Conservation (phyloP, 2,113 vertebrate species). For the Maccullochella peelii region DNA sequence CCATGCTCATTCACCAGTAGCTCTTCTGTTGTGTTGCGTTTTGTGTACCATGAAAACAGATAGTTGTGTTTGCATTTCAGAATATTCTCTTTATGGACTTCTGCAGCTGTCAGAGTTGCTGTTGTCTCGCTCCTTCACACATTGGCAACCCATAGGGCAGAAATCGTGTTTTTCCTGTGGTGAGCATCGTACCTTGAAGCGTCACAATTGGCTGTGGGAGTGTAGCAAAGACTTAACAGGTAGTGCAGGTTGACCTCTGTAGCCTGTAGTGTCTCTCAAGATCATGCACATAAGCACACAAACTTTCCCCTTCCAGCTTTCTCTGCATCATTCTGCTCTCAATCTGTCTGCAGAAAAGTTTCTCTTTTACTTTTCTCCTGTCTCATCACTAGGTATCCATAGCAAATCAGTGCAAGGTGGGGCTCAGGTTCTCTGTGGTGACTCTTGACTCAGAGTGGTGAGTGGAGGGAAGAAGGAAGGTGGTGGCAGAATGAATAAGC, state of each 20-base stretch:
- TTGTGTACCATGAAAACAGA: constrained; percentile 29
- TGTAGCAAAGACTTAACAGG: neutral
- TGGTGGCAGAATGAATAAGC: constrained; percentile 43
- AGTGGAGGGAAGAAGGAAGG: neutral
- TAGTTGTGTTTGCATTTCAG: constrained; percentile 17
- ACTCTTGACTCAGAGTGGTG: neutral
- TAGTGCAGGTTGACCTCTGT: constrained; percentile 34
- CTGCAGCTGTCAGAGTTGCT: neutral
- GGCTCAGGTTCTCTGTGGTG: constrained; percentile 8
- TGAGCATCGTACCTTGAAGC: constrained; percentile 18
- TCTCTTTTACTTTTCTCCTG: neutral
- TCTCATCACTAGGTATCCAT: neutral
- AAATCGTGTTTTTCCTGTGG: constrained; percentile 9
- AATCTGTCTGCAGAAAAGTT: constrained; percentile 3
- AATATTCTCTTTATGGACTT: constrained; percentile 2
- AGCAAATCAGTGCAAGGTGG: constrained; percentile 18
- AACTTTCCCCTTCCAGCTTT: neutral
- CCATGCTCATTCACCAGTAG: constrained; percentile 12
- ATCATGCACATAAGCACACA: neutral
- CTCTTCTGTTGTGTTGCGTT: constrained; percentile 6
- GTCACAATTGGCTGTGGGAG: neutral
- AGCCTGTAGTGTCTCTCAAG: constrained; percentile 13
- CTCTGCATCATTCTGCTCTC: neutral
- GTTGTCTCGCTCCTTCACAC: constrained; percentile 23
- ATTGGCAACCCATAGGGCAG: constrained; percentile 15